Percentiles rank a stretch among this genome's conserved stretches.
Evolutionary conservation across 2,113 vertebrate species (phyloP).

Genomic region (Chaetodon trifascialis): DNA sequence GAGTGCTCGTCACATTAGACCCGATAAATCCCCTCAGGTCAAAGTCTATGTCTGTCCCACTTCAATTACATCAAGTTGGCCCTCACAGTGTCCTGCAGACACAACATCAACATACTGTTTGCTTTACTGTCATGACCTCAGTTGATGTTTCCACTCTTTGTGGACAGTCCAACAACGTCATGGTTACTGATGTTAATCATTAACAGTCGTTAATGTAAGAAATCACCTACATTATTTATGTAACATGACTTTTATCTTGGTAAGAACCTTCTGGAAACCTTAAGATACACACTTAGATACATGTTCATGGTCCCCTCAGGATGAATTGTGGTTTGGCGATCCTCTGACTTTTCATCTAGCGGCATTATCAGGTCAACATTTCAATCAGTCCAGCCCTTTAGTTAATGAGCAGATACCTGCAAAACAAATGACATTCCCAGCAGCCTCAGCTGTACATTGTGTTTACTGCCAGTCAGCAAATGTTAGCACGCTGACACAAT

Average conservation of each 20-base stretch:
- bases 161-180: background rate
- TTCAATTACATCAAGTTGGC: conserved; percentile 22
- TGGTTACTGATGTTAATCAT: background rate
- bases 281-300: background rate
- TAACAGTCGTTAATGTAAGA: background rate
- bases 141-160: background rate
- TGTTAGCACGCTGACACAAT: background rate
- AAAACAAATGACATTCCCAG: background rate
- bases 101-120: conserved; percentile 5
- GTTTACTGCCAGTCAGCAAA: background rate
- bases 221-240: background rate
- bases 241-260: too few relatives aligned
- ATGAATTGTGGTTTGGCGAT: background rate
- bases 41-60: conserved; percentile 37
- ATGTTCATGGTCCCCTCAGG: background rate
- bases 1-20: conserved; percentile 16
- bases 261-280: too few relatives aligned
- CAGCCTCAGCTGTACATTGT: background rate
- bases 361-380: background rate
- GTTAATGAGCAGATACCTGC: background rate
- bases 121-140: background rate
- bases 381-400: background rate
- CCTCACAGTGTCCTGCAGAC: background rate
- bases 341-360: background rate
- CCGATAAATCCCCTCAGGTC: conserved; percentile 48